These are phyloP conservation scores for Antedon bifida DNA, from an alignment of 35 echinoderm and acorn worm genomes.

Conservation along the genomic window DNA sequence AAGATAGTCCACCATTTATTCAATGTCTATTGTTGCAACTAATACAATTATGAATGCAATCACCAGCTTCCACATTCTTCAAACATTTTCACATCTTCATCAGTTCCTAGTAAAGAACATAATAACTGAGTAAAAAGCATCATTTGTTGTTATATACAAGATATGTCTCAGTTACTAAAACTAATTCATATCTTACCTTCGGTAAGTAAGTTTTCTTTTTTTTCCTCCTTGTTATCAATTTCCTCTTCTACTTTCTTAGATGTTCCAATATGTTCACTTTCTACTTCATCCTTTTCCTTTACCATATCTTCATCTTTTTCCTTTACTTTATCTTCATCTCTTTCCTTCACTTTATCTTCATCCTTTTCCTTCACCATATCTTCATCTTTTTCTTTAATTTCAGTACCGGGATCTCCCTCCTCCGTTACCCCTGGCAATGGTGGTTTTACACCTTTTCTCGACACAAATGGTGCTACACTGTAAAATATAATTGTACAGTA, in stretches of 20 bases:
- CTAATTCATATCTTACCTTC: not conserved
- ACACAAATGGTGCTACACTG: slow-evolving; percentile 67
- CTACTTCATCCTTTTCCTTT: not conserved
- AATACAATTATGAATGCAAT: too few species aligned
- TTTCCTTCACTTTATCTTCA: not conserved
- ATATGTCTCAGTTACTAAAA: too few species aligned
- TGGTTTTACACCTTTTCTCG: slow-evolving; percentile 50
- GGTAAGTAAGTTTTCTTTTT: not conserved
- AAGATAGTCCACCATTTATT: too few species aligned
- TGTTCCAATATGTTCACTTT: not conserved
- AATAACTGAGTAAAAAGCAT: too few species aligned
- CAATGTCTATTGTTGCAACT: too few species aligned
- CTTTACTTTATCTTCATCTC: not conserved
- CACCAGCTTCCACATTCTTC: slow-evolving; percentile 21
- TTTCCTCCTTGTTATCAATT: not conserved
- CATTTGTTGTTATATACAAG: too few species aligned
- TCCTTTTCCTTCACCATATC: not conserved
- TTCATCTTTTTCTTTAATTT: not conserved
- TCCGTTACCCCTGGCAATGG: slow-evolving; percentile 3
- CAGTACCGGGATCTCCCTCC: not conserved
- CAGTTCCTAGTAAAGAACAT: too few species aligned
- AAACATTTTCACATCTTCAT: slow-evolving; percentile 9
- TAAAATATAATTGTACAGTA: not conserved
- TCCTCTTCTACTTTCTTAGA: not conserved
- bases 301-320: not conserved